A percentile compares a stretch with the other conserved stretches of the same genome.
These are phyloP conservation scores for Sebastes fasciatus DNA, from an alignment of 2,113 vertebrate genomes.

Conservation along the genomic window DNA sequence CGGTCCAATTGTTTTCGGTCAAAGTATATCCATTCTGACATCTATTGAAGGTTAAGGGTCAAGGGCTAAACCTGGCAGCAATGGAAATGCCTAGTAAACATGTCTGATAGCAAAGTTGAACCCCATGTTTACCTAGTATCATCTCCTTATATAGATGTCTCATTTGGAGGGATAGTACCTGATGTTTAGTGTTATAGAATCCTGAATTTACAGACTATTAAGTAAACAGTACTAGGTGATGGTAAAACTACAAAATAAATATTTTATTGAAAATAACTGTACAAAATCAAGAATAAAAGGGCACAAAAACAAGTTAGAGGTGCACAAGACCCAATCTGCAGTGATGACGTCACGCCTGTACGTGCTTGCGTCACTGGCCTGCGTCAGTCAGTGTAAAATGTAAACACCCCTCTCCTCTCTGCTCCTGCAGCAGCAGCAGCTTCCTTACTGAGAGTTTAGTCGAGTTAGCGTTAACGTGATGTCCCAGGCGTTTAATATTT, in stretches of 20 bases:
- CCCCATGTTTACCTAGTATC: neutral
- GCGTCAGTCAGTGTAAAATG: slow-evolving; percentile 43
- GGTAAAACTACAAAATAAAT: neutral
- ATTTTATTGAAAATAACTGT: neutral
- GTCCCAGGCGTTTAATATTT: slow-evolving; percentile 15
- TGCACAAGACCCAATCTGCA: neutral
- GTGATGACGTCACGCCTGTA: slow-evolving; percentile 7
- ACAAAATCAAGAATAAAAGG: neutral
- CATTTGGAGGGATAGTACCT: neutral
- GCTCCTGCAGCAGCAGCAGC: neutral
- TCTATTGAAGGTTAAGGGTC: neutral
- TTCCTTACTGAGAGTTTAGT: neutral
- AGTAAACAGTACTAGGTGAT: neutral
- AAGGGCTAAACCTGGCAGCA: slow-evolving; percentile 32
- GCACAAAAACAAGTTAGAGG: neutral
- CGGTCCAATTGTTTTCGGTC: neutral
- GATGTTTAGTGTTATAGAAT: neutral
- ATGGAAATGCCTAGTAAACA: neutral
- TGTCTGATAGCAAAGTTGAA: neutral
- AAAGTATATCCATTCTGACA: neutral
- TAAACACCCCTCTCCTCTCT: slow-evolving; percentile 46
- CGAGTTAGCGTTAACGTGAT: neutral
- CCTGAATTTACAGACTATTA: neutral
- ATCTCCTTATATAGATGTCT: neutral
- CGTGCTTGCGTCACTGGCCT: slow-evolving; percentile 60